phyloP scores from a whole-genome alignment of 2,888 invertebrate species.

The Petrolisthes cinctipes region DNA sequence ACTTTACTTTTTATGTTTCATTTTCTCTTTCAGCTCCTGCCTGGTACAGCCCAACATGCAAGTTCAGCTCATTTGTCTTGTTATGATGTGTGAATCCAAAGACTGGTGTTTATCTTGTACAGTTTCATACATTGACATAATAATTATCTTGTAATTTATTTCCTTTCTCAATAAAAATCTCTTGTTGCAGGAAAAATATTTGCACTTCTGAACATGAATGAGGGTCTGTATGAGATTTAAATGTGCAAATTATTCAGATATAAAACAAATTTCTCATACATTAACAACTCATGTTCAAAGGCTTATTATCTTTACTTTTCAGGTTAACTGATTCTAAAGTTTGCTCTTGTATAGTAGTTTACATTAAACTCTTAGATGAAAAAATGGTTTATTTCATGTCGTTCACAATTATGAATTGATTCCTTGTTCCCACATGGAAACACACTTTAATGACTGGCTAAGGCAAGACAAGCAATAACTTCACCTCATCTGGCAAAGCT shows the following conservation, averaged over 20 bases:
- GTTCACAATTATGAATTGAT: neutral
- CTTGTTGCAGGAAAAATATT: slow-evolving; percentile 36
- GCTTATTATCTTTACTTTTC: slow-evolving; percentile 54
- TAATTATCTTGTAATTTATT: slow-evolving; percentile 29
- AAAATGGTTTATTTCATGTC: neutral
- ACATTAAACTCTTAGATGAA: slow-evolving; percentile 38
- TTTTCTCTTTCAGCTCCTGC: slow-evolving; percentile 49
- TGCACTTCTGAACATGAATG: slow-evolving; percentile 32
- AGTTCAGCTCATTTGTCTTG: neutral
- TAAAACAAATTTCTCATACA: slow-evolving; percentile 41
- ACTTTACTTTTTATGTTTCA: slow-evolving; percentile 37
- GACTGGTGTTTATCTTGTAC: slow-evolving; percentile 43
- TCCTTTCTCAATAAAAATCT: slow-evolving; percentile 29
- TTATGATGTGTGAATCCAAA: slow-evolving; percentile 39
- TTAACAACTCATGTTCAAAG: slow-evolving; percentile 38
- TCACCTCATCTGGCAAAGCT: no score
- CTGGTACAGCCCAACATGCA: slow-evolving; percentile 27
- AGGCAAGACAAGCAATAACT: neutral
- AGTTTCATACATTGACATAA: slow-evolving; percentile 29
- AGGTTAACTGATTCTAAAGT: slow-evolving; percentile 46
- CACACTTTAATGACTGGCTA: neutral
- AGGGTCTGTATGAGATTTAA: slow-evolving; percentile 1
- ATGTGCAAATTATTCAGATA: slow-evolving; percentile 6
- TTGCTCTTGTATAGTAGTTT: slow-evolving; percentile 54
- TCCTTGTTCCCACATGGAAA: neutral